Conservation (phyloP, 2,888 invertebrate genomes). For the Blomia tropicalis region DNA sequence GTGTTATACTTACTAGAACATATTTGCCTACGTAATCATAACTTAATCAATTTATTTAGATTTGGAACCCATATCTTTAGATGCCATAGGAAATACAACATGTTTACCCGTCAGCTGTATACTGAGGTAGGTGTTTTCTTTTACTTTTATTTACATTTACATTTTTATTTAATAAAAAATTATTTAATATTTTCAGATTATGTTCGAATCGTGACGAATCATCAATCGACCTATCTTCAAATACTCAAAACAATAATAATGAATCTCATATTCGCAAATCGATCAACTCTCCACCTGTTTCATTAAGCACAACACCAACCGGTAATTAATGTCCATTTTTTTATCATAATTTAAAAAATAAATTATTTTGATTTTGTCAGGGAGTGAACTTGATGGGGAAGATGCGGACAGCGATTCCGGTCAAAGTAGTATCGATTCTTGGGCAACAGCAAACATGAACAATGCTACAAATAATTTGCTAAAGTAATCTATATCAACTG, state of each 20-base stretch:
- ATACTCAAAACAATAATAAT: not conserved
- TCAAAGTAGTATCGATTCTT: constrained; percentile 24
- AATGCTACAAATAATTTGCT: constrained; percentile 10
- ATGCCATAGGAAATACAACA: not conserved
- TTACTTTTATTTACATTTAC: not conserved
- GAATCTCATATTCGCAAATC: constrained; percentile 7
- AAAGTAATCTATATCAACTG: constrained; percentile 17
- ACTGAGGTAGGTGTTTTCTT: not conserved
- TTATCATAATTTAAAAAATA: not conserved
- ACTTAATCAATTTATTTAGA: constrained; percentile 33
- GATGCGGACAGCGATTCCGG: constrained; percentile 24
- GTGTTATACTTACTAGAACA: not conserved
- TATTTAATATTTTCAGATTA: not conserved
- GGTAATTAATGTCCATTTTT: constrained; percentile 29
- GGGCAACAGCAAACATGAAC: constrained; percentile 21
- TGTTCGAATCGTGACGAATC: not conserved
- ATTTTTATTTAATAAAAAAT: not conserved
- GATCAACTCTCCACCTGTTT: constrained; percentile 29
- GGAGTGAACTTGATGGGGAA: constrained; percentile 26
- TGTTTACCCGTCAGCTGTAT: constrained; percentile 3
- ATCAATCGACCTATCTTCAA: not conserved
- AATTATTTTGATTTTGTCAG: constrained; percentile 6
- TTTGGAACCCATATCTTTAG: not conserved
- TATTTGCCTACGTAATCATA: too few relatives aligned
- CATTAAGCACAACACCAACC: constrained; percentile 35